Percentiles rank a stretch among this genome's conserved stretches.
These are phyloP conservation scores for Venturia canescens DNA, from an alignment of 1,140 invertebrate species.

Conservation along the genomic window DNA sequence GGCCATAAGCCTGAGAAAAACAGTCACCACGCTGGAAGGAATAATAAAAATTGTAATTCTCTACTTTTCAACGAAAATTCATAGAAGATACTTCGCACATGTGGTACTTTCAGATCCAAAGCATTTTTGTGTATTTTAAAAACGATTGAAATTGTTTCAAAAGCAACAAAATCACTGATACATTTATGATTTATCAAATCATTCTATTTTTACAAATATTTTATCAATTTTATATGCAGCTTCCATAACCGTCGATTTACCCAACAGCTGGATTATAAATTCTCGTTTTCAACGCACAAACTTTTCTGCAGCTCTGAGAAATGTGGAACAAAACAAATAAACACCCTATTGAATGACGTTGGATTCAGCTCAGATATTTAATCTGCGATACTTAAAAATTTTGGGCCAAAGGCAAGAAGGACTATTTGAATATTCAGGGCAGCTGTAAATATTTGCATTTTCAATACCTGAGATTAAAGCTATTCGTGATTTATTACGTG, in stretches of 20 bases:
- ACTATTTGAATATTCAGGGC: neutral
- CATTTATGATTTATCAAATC: neutral
- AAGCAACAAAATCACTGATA: neutral
- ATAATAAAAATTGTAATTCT: no score
- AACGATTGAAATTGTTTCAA: no score
- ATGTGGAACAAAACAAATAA: neutral
- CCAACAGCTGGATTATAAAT: neutral
- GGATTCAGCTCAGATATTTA: neutral
- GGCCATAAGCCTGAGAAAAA: no score
- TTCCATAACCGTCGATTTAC: neutral
- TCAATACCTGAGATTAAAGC: no score
- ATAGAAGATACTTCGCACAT: no score
- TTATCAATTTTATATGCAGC: neutral
- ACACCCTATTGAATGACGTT: neutral
- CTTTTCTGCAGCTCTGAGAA: neutral
- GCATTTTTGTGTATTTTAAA: no score
- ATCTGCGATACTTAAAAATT: constrained; percentile 7
- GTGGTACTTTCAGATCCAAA: no score
- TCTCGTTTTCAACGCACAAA: neutral
- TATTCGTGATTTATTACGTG: no score
- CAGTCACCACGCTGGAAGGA: no score
- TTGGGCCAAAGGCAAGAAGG: neutral
- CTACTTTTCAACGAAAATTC: no score
- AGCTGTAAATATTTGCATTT: neutral
- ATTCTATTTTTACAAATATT: neutral